Percentiles rank a stretch among this genome's conserved stretches.
Evolutionary conservation across 2,113 vertebrate genomes (phyloP).

Genomic region (Hyperoodon ampullatus): DNA sequence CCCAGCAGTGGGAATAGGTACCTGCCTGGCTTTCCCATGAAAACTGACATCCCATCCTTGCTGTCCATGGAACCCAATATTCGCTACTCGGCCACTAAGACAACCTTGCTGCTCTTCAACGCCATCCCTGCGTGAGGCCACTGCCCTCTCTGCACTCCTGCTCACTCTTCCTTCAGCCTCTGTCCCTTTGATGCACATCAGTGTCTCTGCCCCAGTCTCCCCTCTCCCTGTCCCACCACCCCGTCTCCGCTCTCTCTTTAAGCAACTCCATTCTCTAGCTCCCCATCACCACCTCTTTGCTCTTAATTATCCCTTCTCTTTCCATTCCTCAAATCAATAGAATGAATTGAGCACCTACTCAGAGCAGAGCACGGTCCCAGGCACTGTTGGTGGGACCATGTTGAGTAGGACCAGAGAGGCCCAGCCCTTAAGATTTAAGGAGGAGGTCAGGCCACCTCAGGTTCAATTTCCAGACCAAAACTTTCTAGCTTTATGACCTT

Average conservation of each 20-base stretch:
- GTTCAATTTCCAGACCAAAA: background rate
- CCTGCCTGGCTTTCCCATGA: slow-evolving; percentile 77
- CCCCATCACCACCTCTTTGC: background rate
- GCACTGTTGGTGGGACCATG: background rate
- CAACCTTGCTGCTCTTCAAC: slow-evolving; percentile 62
- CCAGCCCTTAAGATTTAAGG: background rate
- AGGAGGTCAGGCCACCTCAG: background rate
- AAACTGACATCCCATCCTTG: slow-evolving; percentile 74
- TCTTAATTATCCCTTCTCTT: background rate
- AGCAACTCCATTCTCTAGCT: background rate
- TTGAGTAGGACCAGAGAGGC: background rate
- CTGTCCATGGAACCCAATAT: slow-evolving; percentile 77
- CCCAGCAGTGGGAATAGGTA: slow-evolving; percentile 67
- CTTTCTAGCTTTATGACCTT: background rate
- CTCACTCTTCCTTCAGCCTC: background rate
- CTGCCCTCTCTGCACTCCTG: background rate
- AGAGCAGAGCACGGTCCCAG: background rate
- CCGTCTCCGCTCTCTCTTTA: background rate
- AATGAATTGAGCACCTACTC: background rate
- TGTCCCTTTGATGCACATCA: background rate
- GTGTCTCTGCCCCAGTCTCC: background rate
- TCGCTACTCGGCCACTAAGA: slow-evolving; percentile 77
- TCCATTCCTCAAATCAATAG: background rate
- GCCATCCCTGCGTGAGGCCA: slow-evolving; percentile 69
- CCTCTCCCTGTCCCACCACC: background rate